phyloP scores from a whole-genome alignment of 2,797 vertebrate species.

The Gambelia wislizenii region DNA sequence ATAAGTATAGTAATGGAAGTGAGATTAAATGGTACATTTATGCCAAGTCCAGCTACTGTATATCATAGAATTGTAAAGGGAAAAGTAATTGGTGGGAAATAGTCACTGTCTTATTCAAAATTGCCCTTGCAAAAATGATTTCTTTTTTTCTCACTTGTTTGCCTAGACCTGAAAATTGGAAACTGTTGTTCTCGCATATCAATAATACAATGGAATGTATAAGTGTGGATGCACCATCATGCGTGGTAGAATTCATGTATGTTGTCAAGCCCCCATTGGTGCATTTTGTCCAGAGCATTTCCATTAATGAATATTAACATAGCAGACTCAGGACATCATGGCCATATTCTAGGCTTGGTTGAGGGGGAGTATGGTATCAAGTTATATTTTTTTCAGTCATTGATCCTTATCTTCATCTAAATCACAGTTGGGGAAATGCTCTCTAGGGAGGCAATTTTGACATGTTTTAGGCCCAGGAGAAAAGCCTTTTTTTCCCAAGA shows the following conservation, averaged over 20 bases:
- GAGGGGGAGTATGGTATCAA: no score
- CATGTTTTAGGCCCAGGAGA: no score
- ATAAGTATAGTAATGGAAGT: neutral
- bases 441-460: no score
- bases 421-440: no score
- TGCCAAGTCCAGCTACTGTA: neutral
- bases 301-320: neutral
- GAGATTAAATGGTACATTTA: neutral
- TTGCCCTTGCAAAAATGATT: neutral
- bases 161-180: neutral
- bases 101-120: neutral
- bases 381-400: neutral
- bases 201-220: neutral
- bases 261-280: neutral
- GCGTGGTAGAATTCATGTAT: neutral
- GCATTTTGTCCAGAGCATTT: neutral
- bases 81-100: neutral
- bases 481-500: no score
- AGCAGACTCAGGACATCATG: neutral
- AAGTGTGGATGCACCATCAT: neutral
- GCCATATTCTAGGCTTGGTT: neutral
- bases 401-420: neutral
- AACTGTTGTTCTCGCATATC: neutral
- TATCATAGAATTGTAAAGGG: neutral
- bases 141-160: neutral